A percentile compares a stretch with the other conserved stretches of the same genome.
Evolutionary conservation across 2,888 invertebrate species (phyloP).

Genomic region (Parasteatoda lunata): DNA sequence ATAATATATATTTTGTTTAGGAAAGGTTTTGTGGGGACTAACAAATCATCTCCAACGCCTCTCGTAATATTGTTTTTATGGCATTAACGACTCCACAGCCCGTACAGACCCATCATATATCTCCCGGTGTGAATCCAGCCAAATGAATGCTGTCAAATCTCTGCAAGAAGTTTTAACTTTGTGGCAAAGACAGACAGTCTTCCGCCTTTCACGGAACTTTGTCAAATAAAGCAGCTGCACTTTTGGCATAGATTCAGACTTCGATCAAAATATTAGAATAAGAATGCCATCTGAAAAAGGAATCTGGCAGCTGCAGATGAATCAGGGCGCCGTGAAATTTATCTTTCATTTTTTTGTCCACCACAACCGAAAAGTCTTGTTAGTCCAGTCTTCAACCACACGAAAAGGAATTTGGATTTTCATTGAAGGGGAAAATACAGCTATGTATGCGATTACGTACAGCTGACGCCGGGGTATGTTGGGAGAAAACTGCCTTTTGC

Average conservation of each 20-base stretch:
- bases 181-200: not conserved
- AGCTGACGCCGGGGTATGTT: constrained; percentile 31
- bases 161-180: not conserved
- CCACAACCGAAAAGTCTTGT: not conserved
- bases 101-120: not conserved
- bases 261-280: constrained; percentile 52
- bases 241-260: constrained; percentile 43
- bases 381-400: not conserved
- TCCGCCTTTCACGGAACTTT: not conserved
- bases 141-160: not conserved
- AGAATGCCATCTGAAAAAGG: constrained; percentile 43
- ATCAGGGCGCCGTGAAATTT: constrained; percentile 39
- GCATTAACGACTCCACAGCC: not conserved
- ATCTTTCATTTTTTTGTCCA: constrained; percentile 4
- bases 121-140: not conserved
- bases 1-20: too few relatives aligned
- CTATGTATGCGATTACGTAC: constrained; percentile 55
- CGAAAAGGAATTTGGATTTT: constrained; percentile 41
- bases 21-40: too few relatives aligned
- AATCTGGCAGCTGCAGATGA: constrained; percentile 50
- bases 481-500: constrained; percentile 2
- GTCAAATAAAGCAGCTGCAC: constrained; percentile 6
- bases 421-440: constrained; percentile 49
- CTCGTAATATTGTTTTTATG: not conserved
- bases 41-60: not conserved